Base-by-base conservation (phyloP, 2,797 vertebrate species). In the Anomalospiza imberbis region DNA sequence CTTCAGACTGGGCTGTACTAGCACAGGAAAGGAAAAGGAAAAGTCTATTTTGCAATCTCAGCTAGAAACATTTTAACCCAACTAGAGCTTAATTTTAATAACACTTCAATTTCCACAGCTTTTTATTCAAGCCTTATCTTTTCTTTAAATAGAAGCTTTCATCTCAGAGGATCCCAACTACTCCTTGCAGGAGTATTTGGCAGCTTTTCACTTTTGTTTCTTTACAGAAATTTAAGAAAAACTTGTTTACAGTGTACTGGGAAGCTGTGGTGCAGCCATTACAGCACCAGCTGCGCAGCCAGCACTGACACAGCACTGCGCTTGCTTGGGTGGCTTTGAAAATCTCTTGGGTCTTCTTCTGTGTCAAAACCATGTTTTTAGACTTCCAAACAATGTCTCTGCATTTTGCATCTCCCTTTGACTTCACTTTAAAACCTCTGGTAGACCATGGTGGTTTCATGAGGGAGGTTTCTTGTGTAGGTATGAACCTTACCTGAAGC, bases 51-150 rank as follows among this genome's bases (percentile, higher is more conserved):
- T 74, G 54, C 70, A 72, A 7, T 91, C 79, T 94, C 91, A 86
- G 73, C 87, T 87, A 88, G 73, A 95, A 94, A 86, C 86, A 88
- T 66, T 94, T 95, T 81, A 89, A 89, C 82, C 45, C 79, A 88
- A 83, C 54, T 66, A 62, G n/a, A 91, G 67, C 58, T 88, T 93
- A 87, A 93, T 96, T 95, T 93, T 93, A 89, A 89, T 80, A 70
- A 34, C 7, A 2, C 71, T 95, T 89, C 82, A 75, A 89, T 94
- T 93, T 95, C 73, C 79, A 85, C 53, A 75, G 92, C 78, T 85
- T 93, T 95, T 93, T 74, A 83, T 85, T 95, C 13, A 3, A 92
- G 51, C 62, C 40, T 90, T 95, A 93, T 89, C 82, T 92, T 94
- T 87, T 86, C 82, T 51, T 93, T 82, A 84, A 91, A 76, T 85